Conservation (phyloP, 2,113 vertebrate genomes). For the Fulmarus glacialis region DNA sequence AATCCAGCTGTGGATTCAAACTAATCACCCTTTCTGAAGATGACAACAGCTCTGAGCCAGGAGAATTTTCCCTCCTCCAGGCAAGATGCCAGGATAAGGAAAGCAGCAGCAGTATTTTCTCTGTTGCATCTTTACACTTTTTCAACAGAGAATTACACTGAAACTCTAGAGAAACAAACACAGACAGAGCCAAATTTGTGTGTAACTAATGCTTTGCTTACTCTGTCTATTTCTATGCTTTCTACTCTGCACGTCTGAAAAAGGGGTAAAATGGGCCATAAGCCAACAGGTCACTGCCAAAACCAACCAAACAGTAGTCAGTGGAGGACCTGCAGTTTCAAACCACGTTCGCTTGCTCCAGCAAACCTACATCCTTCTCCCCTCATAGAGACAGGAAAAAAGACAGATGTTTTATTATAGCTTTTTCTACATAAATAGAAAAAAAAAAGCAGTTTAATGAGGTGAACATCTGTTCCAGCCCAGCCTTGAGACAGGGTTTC, state of each 20-base stretch:
- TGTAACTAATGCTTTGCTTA: not conserved
- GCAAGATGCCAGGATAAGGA: not conserved
- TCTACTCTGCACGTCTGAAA: not conserved
- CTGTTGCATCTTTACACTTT: not conserved
- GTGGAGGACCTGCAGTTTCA: not conserved
- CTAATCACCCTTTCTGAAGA: too few species aligned
- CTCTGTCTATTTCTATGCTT: not conserved
- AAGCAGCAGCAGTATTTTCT: not conserved
- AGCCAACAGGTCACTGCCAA: not conserved
- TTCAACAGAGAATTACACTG: not conserved
- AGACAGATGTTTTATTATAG: not conserved
- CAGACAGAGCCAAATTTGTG: rapidly evolving
- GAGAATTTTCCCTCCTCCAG: not conserved
- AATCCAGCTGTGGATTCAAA: not conserved
- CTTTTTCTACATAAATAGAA: not conserved
- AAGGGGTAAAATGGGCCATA: rapidly evolving
- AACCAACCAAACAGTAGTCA: not conserved
- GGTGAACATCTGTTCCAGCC: not conserved
- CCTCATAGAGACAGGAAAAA: not conserved
- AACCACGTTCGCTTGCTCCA: not conserved
- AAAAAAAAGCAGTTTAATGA: not conserved
- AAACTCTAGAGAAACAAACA: not conserved
- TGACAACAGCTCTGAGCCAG: not conserved
- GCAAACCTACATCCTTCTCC: not conserved
- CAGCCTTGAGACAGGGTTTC: not conserved